Evolutionary conservation across 2,113 vertebrate species (phyloP), one percentile per base, ranked within the genome.

Genomic region (Paraplagusia blochii): DNA sequence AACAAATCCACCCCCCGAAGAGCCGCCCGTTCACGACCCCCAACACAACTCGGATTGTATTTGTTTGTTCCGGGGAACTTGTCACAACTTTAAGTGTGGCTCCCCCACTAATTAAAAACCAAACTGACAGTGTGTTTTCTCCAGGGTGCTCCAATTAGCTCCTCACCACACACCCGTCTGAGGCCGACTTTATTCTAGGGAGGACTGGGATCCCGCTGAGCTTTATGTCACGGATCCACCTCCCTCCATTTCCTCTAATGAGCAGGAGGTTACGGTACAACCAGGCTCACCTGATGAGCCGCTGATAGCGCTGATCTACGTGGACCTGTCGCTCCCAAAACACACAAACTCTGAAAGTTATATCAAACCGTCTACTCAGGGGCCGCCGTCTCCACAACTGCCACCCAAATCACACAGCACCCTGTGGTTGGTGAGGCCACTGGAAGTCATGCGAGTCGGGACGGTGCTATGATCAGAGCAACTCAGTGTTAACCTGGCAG

Each of bases 161-260:
- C 46, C 58, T 13, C 6, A 29, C 22, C 22, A 29, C 22, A 29
- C 22, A 29, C 22, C 2, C 64, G 45, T 16, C 35, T 43, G 47
- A 60, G 18, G 47, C 71, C 44, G 34, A n/a, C 36, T 39, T 44
- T 52, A 59, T 54, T 63, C 77, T 52, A 33, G 34, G 40, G 64
- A 60, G 63, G 13, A 42, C 22, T 48, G 39, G 46, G 49, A 53
- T 75, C 77, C 75, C 66, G 33, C 52, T 22, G 66, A 57, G 65
- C 46, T 45, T 49, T 50, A n/a, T 42, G 43, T 55, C 29, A 55
- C 69, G 52, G 40, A 34, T 59, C 38, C 14, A 3, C n/a, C 17
- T 51, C 44, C 44, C 39, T 43, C 10, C 8, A 47, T 35, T 12
- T n/a, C 29, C 43, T 44, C 44, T 59, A 68, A 77, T 67, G 54